These are phyloP conservation scores for Clarias fuscus DNA, from an alignment of 2,797 vertebrate genomes.

Conservation along the genomic window DNA sequence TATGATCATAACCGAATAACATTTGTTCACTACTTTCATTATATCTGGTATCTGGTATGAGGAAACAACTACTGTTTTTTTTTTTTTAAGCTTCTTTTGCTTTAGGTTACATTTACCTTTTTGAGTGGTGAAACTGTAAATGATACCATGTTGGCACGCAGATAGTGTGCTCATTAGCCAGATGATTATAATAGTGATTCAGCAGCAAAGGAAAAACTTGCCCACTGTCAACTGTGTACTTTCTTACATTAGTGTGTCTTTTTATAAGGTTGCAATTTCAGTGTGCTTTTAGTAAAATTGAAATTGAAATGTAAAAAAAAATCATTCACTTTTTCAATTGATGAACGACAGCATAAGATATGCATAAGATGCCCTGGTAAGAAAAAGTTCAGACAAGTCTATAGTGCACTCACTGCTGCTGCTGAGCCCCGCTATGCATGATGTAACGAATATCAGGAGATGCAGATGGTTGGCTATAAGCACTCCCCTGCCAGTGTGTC, in stretches of 20 bases:
- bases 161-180: background rate
- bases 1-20: too few relatives aligned
- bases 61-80: too few relatives aligned
- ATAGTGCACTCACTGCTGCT: background rate
- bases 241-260: background rate
- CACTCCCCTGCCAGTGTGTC: background rate
- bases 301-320: background rate
- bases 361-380: background rate
- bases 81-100: too few relatives aligned
- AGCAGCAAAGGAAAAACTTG: background rate
- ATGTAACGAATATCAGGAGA: background rate
- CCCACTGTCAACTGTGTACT: background rate
- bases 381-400: background rate
- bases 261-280: background rate
- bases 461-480: background rate
- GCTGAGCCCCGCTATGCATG: background rate
- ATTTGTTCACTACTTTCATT: too few relatives aligned
- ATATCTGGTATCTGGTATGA: too few relatives aligned
- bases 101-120: too few relatives aligned
- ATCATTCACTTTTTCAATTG: background rate
- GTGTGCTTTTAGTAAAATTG: background rate
- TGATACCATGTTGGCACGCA: too few relatives aligned
- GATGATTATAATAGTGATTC: background rate
- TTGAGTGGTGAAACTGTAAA: too few relatives aligned
- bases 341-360: background rate